Evolutionary conservation across 2,797 vertebrate species (phyloP), one percentile per base, ranked within the genome.

Genomic region (Enteromius trimaculatus): DNA sequence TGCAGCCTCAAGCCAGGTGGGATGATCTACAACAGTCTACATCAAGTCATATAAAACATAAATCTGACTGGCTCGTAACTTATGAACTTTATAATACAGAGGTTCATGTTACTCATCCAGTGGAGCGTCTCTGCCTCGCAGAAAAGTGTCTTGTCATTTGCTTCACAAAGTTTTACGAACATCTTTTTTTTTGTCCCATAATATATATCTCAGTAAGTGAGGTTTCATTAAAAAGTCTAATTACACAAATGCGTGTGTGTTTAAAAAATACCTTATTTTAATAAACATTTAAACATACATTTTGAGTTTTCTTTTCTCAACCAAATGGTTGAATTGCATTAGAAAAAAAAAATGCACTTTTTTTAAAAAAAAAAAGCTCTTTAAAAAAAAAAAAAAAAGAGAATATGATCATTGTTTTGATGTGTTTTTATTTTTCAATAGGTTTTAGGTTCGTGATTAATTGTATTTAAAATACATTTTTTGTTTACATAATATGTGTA

Each of bases 11-110:
- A 79, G 82, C 84, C 74, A 84, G 75, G 58, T 84, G 86, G 88
- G 88, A 84, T 90, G 90, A 93, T 93, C 90, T 89, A 90, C 87
- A 83, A 86, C 75, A 72, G 83, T 80, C 74, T 77, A 55, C 74
- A 80, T 82, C 69, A 78, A 29, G n/a, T 72, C 60, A 75, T 80
- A 64, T 19, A 16, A 47, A 84, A 62, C 79, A 77, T 87, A 85
- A 87, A 89, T 88, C 87, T 81, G 79, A 84, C 77, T n/a, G n/a
- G 66, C 58, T 70, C 78, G 80, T 85, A 86, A 88, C 31, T 86
- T 83, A 76, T 51, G 49, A 60, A 60, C 51, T 42, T 65, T 68
- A 80, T 58, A 74, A 85, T 58, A 74, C 37, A 72, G 34, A 58
- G 77, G 69, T 19, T 79, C n/a, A 29, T 49, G 71, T 42, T 37